These are phyloP conservation scores for Hyles vespertilio DNA, from an alignment of 1,140 invertebrate species.

Conservation along the genomic window DNA sequence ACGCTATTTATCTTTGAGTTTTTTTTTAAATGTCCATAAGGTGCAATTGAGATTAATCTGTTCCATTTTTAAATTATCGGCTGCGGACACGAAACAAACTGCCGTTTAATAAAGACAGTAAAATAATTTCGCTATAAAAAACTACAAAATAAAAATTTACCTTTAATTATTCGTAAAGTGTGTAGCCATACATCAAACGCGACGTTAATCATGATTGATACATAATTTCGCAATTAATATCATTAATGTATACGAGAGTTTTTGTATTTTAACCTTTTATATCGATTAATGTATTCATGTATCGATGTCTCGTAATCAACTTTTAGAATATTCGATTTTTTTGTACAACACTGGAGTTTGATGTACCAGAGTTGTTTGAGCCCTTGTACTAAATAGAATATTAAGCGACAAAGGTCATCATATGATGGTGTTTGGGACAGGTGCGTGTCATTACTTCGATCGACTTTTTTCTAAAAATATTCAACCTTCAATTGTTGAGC, in stretches of 20 bases:
- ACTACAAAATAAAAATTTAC: no score
- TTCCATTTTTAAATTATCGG: no score
- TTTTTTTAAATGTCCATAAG: no score
- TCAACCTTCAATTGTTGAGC: conserved; percentile 19
- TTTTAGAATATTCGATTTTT: conserved; percentile 11
- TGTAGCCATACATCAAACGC: conserved; percentile 8
- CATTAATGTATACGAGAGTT: conserved; percentile 10
- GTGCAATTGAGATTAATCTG: no score
- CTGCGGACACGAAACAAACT: no score
- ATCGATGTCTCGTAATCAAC: conserved; percentile 19
- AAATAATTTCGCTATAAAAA: no score
- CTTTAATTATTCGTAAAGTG: conserved; percentile 4
- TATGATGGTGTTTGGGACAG: conserved; percentile 15
- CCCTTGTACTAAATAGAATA: conserved; percentile 4
- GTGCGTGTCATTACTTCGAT: conserved; percentile 11
- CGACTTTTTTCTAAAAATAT: conserved; percentile 19
- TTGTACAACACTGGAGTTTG: conserved; percentile 12
- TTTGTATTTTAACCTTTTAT: conserved; percentile 18
- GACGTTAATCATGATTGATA: conserved; percentile 28
- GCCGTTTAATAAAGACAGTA: no score
- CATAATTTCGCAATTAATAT: conserved; percentile 28
- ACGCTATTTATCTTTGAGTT: no score
- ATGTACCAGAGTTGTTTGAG: conserved; percentile 7
- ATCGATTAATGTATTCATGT: conserved; percentile 18
- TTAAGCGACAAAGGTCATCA: conserved; percentile 9